A percentile compares a stretch with the other conserved stretches of the same genome.
phyloP scores from a whole-genome alignment of 2,113 vertebrate species.

The Thamnaconus septentrionalis region DNA sequence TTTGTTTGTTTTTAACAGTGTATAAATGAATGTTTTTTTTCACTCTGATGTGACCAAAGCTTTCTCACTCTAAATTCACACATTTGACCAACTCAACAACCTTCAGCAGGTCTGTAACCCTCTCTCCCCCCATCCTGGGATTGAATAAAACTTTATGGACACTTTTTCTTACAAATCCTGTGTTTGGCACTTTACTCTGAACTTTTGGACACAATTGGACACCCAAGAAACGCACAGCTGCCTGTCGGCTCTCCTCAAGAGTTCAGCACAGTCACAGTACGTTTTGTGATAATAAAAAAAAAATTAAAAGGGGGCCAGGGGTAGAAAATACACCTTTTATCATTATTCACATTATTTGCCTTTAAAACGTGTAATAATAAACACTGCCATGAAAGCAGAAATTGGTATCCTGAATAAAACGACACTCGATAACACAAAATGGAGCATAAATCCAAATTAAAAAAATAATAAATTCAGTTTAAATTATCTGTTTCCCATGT shows the following conservation, averaged over 20 bases:
- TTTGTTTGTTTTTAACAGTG: background rate
- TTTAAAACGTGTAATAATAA: no score
- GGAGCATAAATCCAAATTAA: no score
- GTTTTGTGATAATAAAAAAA: no score
- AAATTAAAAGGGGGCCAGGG: no score
- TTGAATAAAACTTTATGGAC: constrained; percentile 1
- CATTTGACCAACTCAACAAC: background rate
- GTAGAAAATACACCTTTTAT: no score
- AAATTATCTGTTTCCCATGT: no score
- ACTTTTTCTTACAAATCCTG: background rate
- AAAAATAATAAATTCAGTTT: no score
- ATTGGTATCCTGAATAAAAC: no score
- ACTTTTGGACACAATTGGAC: background rate
- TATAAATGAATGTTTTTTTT: background rate
- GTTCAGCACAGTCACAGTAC: no score
- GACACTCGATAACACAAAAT: no score
- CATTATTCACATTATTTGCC: no score
- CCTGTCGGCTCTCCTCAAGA: background rate
- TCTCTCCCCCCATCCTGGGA: background rate
- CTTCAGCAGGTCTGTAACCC: background rate
- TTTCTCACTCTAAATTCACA: background rate
- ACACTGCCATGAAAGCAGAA: no score
- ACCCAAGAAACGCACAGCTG: background rate
- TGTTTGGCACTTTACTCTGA: background rate
- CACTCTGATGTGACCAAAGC: background rate